phyloP scores from a whole-genome alignment of 92 coral and sea anemone species.

The Parazoanthus swiftii region DNA sequence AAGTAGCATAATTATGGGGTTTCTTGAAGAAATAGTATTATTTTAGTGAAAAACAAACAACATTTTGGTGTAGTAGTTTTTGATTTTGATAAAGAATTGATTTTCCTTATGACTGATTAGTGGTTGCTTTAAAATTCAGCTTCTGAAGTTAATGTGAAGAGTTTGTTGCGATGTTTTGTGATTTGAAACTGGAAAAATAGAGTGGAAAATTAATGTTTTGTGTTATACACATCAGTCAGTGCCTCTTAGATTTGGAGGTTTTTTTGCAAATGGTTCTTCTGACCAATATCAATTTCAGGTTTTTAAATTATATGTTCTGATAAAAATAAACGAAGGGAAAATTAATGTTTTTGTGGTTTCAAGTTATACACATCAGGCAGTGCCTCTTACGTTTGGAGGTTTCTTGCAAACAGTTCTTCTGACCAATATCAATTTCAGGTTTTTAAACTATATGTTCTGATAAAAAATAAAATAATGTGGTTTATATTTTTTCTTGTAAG shows the following conservation, averaged over 20 bases:
- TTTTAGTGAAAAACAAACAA: no score
- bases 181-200: not conserved
- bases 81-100: no score
- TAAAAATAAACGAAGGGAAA: not conserved
- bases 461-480: no score
- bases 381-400: not conserved
- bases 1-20: no score
- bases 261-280: no score
- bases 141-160: no score
- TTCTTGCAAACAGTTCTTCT: not conserved
- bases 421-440: not conserved
- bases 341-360: not conserved
- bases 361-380: not conserved
- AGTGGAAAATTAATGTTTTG: not conserved
- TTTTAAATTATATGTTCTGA: not conserved
- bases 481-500: not conserved
- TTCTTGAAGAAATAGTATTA: no score
- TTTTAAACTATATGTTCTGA: not conserved
- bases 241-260: not conserved
- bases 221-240: not conserved
- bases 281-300: not conserved
- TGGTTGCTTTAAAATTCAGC: no score
- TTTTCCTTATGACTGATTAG: no score
- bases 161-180: no score
- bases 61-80: no score